These are phyloP conservation scores for Ichneumon xanthorius DNA, from an alignment of 2,888 invertebrate genomes.

Conservation along the genomic window DNA sequence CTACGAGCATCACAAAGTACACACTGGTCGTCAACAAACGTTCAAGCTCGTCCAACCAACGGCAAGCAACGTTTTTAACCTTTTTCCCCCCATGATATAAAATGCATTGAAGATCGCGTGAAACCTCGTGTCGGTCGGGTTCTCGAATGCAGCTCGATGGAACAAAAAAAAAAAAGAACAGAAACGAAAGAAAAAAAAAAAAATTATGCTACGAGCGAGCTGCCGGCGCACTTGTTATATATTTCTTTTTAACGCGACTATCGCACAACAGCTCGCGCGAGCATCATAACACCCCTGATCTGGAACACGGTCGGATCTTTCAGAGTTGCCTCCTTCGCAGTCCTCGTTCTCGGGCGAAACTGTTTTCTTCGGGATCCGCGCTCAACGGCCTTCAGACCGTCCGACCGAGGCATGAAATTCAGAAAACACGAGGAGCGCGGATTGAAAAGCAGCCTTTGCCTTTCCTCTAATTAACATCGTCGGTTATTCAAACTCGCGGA, in stretches of 20 bases:
- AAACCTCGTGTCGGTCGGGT: neutral
- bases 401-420: conserved; percentile 36
- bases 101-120: neutral
- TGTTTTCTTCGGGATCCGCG: conserved; percentile 38
- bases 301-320: conserved; percentile 40
- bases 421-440: conserved; percentile 48
- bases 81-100: too few species aligned
- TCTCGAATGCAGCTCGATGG: conserved; percentile 5
- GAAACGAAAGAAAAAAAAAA: neutral
- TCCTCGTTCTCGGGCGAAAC: conserved; percentile 24
- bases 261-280: conserved; percentile 6
- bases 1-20: too few species aligned
- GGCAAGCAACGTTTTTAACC: too few species aligned
- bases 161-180: neutral
- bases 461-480: conserved; percentile 65
- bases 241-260: neutral
- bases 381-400: conserved; percentile 20
- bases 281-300: conserved; percentile 11
- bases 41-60: too few species aligned
- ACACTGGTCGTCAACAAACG: too few species aligned
- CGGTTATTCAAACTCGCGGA: conserved; percentile 61
- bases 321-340: conserved; percentile 26
- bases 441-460: conserved; percentile 57
- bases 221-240: conserved; percentile 3
- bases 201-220: neutral